These are phyloP conservation scores for Hydraecia micacea DNA, from an alignment of 2,888 invertebrate genomes.

Conservation along the genomic window DNA sequence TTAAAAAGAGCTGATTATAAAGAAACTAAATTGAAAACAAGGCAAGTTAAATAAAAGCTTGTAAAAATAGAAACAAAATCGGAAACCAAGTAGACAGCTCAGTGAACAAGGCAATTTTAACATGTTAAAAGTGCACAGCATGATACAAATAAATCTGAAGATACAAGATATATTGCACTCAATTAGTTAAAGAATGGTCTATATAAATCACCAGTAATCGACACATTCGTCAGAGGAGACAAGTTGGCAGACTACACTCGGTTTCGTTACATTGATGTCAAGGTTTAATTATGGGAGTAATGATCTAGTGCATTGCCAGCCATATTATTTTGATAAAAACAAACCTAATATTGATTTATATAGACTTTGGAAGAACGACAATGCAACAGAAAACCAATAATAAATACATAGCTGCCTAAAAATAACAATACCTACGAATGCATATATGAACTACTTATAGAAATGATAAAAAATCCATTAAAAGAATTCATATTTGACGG, in stretches of 20 bases:
- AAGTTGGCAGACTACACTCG: slow-evolving; percentile 42
- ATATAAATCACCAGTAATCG: slow-evolving; percentile 39
- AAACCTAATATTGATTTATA: background rate
- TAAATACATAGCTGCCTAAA: background rate
- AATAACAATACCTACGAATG: background rate
- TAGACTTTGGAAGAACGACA: background rate
- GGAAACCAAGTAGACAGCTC: background rate
- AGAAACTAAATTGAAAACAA: background rate
- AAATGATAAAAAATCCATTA: background rate
- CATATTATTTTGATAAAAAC: slow-evolving; percentile 12
- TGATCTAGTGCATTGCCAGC: slow-evolving; percentile 32
- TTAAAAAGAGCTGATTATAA: background rate
- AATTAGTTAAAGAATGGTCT: slow-evolving; percentile 1
- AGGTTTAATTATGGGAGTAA: slow-evolving; percentile 42
- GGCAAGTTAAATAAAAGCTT: no score
- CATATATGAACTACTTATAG: background rate
- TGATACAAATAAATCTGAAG: background rate
- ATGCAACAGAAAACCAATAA: background rate
- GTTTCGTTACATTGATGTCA: slow-evolving; percentile 42
- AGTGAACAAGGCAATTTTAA: background rate
- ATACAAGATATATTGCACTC: background rate
- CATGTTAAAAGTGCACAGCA: background rate
- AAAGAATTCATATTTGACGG: background rate
- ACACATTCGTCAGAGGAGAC: slow-evolving; percentile 29
- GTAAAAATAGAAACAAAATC: no score